Conservation (phyloP, 1,140 invertebrate species). For the Diabrotica virgifera region DNA sequence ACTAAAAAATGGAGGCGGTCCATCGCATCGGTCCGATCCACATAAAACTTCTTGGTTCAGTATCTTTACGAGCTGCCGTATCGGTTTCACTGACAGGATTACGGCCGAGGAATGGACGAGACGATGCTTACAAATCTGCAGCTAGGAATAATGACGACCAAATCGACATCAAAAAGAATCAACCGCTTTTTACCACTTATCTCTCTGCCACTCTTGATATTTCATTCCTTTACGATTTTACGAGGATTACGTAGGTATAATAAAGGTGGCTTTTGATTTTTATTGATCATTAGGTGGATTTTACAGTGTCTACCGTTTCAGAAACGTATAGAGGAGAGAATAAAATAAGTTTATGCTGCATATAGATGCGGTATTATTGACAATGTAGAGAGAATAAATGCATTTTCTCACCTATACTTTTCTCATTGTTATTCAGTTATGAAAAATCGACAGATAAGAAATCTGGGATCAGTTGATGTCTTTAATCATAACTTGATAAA, state of each 20-base stretch:
- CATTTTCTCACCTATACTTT: no score
- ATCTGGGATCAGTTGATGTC: no score
- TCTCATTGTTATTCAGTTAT: no score
- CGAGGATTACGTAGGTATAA: background rate
- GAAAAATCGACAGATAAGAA: no score
- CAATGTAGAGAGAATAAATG: no score
- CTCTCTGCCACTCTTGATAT: background rate
- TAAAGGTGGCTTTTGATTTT: background rate
- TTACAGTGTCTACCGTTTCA: background rate
- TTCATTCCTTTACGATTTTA: background rate
- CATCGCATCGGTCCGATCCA: no score
- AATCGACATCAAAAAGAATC: conserved; percentile 18
- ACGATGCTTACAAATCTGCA: conserved; percentile 20
- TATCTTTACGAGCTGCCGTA: conserved; percentile 25
- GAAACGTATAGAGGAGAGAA: no score
- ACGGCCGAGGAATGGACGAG: conserved; percentile 18
- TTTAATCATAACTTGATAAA: no score
- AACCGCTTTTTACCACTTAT: conserved; percentile 2
- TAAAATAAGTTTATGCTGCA: no score
- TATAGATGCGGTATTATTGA: no score
- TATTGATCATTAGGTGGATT: background rate
- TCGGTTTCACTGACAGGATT: conserved; percentile 24
- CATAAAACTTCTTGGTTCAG: conserved; percentile 8
- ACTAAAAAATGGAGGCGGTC: no score
- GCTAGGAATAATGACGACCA: conserved; percentile 19